Conservation (phyloP, 2,797 vertebrate genomes). For the Gymnothorax javanicus region DNA sequence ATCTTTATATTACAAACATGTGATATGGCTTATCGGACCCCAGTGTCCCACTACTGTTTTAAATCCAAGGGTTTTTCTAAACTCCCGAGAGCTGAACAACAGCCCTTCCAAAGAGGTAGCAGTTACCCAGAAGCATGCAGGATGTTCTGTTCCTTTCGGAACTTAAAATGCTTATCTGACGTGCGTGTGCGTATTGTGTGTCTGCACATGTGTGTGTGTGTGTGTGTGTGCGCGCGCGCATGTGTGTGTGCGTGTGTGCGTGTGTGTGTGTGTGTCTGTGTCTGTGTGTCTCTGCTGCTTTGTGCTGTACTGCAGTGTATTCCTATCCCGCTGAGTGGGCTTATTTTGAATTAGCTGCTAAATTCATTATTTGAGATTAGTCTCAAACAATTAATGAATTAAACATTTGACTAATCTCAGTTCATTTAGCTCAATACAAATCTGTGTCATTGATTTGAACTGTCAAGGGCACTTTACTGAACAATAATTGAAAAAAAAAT, state of each 20-base stretch:
- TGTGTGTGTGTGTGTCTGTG: background rate
- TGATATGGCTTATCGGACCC: no score
- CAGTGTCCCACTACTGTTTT: background rate
- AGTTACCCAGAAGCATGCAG: background rate
- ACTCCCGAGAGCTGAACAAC: background rate
- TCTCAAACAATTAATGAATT: constrained; percentile 1
- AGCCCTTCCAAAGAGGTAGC: background rate
- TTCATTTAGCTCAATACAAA: constrained; percentile 8
- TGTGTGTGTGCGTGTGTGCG: background rate
- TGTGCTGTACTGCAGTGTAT: background rate
- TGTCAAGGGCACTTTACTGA: background rate
- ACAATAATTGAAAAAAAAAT: background rate
- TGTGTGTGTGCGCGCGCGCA: background rate
- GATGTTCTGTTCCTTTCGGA: background rate
- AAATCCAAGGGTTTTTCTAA: background rate
- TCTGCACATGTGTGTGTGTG: background rate
- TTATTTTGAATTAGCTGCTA: background rate
- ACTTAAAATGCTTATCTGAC: background rate
- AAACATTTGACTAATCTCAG: constrained; percentile 5
- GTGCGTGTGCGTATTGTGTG: background rate
- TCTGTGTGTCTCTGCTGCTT: background rate
- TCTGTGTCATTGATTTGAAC: background rate
- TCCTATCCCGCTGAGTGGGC: background rate
- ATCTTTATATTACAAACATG: no score
- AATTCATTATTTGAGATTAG: constrained; percentile 13